Base-by-base conservation (phyloP, 2,113 vertebrate genomes). In the Xerus inauris region DNA sequence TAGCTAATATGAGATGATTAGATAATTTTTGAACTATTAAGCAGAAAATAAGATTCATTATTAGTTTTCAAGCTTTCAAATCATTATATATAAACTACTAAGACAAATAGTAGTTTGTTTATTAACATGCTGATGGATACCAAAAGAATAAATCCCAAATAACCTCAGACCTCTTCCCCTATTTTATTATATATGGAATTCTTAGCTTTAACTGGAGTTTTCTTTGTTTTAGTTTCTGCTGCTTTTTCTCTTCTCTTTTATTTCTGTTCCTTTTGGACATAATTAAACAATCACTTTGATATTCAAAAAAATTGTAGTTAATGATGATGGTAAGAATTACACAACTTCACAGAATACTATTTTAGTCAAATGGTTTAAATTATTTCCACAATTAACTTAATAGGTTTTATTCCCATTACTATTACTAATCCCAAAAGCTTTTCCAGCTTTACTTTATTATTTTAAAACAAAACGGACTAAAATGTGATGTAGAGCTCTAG, bases 21-120 rank as follows among this genome's bases (percentile, higher is more conserved):
- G 13, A 38, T 80, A 28, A 90, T 59, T 76, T 90, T 76, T 75
- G 76, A 86, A 89, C 81, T 90, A 76, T 96, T 93, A 75, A 81
- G n/a, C 30, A 75, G 28, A 92, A 90, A 75, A 82, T 40, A 22
- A 71, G n/a, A 82, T 77, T 69, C 14, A 82, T 93, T 45, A 65
- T 81, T 90, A 87, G 35, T 42, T 54, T 59, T 14, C 69, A 47
- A 75, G 26, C 19, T 81, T 92, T 75, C 30, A 89, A 82, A 87
- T 12, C 10, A 71, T 17, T 30, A 10, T 71, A 9, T 38, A 28
- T 87, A 71, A 90, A 47, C 30, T 90, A 38, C 1, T 12, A 59
- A 69, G 40, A 75, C 3, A 75, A 59, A 42, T 19, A 57, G 26
- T 47, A 45, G 40, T 71, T 80, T 64, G 26, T 90, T 75, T 77